Percentiles rank a stretch among this genome's conserved stretches.
These are phyloP conservation scores for Drosophila borealis DNA, from an alignment of 2,888 invertebrate genomes.

Conservation along the genomic window DNA sequence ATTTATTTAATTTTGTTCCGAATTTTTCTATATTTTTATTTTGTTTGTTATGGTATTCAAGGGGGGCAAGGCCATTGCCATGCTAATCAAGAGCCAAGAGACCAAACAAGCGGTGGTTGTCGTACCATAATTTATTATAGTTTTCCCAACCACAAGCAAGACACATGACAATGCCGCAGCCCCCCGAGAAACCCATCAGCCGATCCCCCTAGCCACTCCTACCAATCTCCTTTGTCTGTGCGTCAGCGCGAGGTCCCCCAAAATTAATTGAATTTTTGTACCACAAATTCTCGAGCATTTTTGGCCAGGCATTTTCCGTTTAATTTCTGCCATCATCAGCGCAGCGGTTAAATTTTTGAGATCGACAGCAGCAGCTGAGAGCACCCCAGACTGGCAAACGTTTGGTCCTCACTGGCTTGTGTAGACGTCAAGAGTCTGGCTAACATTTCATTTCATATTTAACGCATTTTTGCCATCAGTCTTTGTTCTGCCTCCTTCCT, in stretches of 20 bases:
- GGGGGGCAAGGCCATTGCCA: slow-evolving; percentile 27
- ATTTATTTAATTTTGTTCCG: slow-evolving; percentile 52
- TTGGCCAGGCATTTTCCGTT: slow-evolving; percentile 68
- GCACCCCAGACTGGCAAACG: slow-evolving; percentile 1
- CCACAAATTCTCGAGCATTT: slow-evolving; percentile 77
- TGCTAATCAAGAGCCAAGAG: slow-evolving; percentile 53
- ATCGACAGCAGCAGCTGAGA: slow-evolving; percentile 26
- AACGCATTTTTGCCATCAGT: slow-evolving; percentile 66
- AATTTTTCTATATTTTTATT: slow-evolving; percentile 14
- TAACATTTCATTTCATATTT: slow-evolving; percentile 65
- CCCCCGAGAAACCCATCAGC: not conserved
- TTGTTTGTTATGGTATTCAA: slow-evolving; percentile 13
- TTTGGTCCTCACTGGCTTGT: not conserved
- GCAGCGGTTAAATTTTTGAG: slow-evolving; percentile 70
- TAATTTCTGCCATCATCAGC: slow-evolving; percentile 79
- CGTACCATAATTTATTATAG: slow-evolving; percentile 77
- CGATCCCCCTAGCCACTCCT: not conserved
- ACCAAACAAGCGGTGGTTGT: slow-evolving; percentile 55
- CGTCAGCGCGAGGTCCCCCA: slow-evolving; percentile 37
- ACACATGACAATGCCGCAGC: slow-evolving; percentile 62
- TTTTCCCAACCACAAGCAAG: slow-evolving; percentile 68
- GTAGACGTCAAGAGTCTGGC: slow-evolving; percentile 12
- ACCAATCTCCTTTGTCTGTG: slow-evolving; percentile 38
- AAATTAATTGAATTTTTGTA: slow-evolving; percentile 80
- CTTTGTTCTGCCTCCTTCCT: slow-evolving; percentile 1